phyloP scores from a whole-genome alignment of 2,888 invertebrate species.

The Tineola bisselliella region DNA sequence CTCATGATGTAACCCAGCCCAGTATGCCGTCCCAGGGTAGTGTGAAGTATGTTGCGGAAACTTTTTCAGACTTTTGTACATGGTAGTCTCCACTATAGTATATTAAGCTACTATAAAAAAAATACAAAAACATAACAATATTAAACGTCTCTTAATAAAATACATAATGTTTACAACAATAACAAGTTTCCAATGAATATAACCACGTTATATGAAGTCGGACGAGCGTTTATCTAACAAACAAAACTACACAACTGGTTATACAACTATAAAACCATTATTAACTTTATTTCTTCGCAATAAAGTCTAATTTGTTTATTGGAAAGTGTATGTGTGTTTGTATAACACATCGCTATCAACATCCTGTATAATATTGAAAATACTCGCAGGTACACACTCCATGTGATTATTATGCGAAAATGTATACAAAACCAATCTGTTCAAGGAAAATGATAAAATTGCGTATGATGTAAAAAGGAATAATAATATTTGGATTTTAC shows the following conservation, averaged over 20 bases:
- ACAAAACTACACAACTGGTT: not conserved
- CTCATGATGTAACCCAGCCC: too few species aligned
- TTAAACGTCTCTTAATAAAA: too few species aligned
- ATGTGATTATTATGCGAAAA: not conserved
- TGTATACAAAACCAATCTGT: not conserved
- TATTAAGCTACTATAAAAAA: too few species aligned
- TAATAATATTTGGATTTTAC: too few species aligned
- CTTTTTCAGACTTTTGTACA: too few species aligned
- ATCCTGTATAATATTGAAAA: not conserved
- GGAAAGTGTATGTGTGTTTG: not conserved
- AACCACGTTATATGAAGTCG: not conserved
- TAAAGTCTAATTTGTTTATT: not conserved
- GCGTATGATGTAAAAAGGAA: not conserved
- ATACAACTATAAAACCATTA: not conserved
- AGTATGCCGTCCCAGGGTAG: too few species aligned
- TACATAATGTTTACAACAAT: not conserved
- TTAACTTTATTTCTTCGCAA: not conserved
- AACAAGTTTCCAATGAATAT: not conserved
- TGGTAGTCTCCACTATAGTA: too few species aligned
- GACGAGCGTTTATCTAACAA: not conserved
- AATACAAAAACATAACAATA: too few species aligned
- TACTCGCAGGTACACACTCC: not conserved
- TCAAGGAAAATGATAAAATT: conserved; percentile 2
- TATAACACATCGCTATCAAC: not conserved
- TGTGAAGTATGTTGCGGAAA: too few species aligned